Evolutionary conservation across 2,888 invertebrate species (phyloP), one percentile per base, ranked within the genome.

Genomic region (Caenorhabditis auriculariae): DNA sequence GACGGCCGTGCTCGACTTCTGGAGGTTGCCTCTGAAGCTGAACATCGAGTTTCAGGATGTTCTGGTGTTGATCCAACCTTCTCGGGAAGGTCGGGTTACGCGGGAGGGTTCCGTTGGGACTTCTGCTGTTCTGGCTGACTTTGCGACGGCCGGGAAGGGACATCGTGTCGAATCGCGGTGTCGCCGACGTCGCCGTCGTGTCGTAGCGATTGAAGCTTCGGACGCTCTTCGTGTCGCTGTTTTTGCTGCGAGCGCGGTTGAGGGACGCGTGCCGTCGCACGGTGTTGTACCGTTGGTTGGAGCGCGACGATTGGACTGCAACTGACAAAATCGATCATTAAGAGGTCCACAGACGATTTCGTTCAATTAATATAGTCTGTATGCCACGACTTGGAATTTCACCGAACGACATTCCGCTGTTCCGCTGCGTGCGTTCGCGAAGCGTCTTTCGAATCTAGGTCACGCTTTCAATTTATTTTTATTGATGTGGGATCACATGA

Each of bases 241-340:
- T 55, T 12, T 51, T 32, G 12, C 61, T 58, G 41, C 59, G 55
- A 12, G 59, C 53, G 28, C 70, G 26, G 29, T 67, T 76, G 54
- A 77, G 43, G 6, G 76, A 77, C 0, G 77, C 76, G 45, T 78
- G 70, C 24, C 80, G 52, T 26, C 74, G 48, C 7, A 80, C 54
- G 9, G 75, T 77, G 42, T 76, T 76, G 59, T 75, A 72, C 7
- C 75, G 64, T 35, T 72, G 75, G 44, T 70, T 68, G n/a, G 76
- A 68, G 6, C 79, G 72, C 7, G 72, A 66, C 3, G 78, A 79
- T 41, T 79, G 79, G 4, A 74, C 79, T 76, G 56, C 28, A 70
- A n/a, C n/a, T n/a, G n/a, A n/a, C n/a, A n/a, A n/a, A n/a, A n/a
- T n/a, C n/a, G n/a, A n/a, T 42, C 17, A 41, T 38, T 4, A 42